These are phyloP conservation scores for Trichosurus vulpecula DNA, from an alignment of 2,797 vertebrate genomes.

Conservation along the genomic window DNA sequence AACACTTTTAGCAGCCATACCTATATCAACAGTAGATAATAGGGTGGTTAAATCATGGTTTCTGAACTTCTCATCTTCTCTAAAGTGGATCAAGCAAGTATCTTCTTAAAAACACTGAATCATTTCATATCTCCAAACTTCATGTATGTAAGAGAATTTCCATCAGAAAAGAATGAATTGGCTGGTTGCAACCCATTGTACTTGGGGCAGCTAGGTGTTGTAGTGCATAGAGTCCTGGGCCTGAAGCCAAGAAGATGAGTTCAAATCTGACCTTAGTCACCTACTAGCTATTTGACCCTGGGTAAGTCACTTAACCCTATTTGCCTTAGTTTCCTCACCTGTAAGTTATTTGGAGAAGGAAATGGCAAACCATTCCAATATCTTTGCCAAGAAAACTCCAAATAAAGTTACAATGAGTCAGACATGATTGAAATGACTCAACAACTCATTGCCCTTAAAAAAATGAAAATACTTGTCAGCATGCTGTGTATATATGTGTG, in stretches of 20 bases:
- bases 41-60: not conserved
- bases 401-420: not conserved
- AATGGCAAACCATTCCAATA: not conserved
- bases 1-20: not conserved
- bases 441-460: not conserved
- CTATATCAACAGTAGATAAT: not conserved
- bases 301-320: not conserved
- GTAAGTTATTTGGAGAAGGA: not conserved
- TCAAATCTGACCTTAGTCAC: not conserved
- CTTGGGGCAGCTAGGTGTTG: not conserved
- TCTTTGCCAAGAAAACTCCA: not conserved
- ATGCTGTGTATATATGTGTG: not conserved
- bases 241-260: not conserved
- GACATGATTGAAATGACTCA: not conserved
- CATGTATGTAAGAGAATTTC: not conserved
- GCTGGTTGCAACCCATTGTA: not conserved
- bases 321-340: not conserved
- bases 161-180: not conserved
- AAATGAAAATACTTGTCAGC: not conserved
- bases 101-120: not conserved
- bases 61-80: not conserved
- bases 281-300: not conserved
- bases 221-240: not conserved
- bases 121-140: not conserved
- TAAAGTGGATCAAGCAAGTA: not conserved